Percentiles rank a stretch among this genome's conserved stretches.
phyloP scores from a whole-genome alignment of 2,888 invertebrate genomes.

The Prosopocoilus inquinatus region DNA sequence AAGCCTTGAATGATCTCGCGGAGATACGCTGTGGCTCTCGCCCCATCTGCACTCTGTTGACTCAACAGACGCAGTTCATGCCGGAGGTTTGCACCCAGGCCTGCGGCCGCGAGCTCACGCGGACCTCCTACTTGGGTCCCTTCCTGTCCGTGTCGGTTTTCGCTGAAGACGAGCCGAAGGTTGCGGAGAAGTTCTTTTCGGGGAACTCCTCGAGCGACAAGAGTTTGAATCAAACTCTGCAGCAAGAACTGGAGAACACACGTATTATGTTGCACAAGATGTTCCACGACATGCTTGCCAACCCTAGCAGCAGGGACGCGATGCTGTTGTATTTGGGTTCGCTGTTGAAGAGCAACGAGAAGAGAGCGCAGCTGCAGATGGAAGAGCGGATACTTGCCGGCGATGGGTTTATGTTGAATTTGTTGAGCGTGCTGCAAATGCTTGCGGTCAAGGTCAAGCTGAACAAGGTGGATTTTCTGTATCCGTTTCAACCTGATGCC shows the following conservation, averaged over 20 bases:
- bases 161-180: conserved; percentile 87
- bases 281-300: conserved; percentile 44
- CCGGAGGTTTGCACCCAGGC: conserved; percentile 73
- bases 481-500: conserved; percentile 81
- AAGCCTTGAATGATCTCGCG: conserved; percentile 70
- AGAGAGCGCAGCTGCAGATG: conserved; percentile 85
- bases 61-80: conserved; percentile 68
- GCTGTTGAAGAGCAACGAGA: conserved; percentile 77
- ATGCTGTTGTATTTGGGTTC: conserved; percentile 78
- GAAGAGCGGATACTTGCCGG: conserved; percentile 85
- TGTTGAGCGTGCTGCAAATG: conserved; percentile 86
- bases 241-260: conserved; percentile 77
- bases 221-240: conserved; percentile 67
- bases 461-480: conserved; percentile 84
- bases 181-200: conserved; percentile 74
- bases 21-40: conserved; percentile 74
- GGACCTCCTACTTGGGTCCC: conserved; percentile 84
- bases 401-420: conserved; percentile 94
- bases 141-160: conserved; percentile 90
- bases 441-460: conserved; percentile 86
- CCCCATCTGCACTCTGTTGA: conserved; percentile 72
- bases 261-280: conserved; percentile 76
- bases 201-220: conserved; percentile 58
- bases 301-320: conserved; percentile 74
- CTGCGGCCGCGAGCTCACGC: conserved; percentile 81